Conservation (phyloP, 2,113 vertebrate genomes). For the Zosterops lateralis region DNA sequence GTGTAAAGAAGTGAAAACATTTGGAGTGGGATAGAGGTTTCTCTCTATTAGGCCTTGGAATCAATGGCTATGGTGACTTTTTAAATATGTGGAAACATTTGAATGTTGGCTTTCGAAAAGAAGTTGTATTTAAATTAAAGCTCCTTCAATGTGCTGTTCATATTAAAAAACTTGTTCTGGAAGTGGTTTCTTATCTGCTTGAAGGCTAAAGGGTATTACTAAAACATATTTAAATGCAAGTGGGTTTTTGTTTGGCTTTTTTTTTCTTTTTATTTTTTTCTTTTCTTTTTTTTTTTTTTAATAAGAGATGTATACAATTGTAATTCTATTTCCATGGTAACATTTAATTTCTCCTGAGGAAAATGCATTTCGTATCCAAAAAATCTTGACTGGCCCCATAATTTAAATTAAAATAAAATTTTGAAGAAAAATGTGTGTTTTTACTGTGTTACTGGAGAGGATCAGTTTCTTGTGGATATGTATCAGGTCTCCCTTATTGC, state of each 20-base stretch:
- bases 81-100: slow-evolving; percentile 68
- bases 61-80: slow-evolving; percentile 52
- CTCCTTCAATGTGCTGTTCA: slow-evolving; percentile 64
- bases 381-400: slow-evolving; percentile 85
- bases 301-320: slow-evolving; percentile 70
- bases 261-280: neutral
- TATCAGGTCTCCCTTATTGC: neutral
- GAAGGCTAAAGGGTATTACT: slow-evolving; percentile 67
- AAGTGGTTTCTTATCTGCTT: slow-evolving; percentile 70
- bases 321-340: slow-evolving; percentile 65
- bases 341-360: slow-evolving; percentile 72
- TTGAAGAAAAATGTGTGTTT: slow-evolving; percentile 79
- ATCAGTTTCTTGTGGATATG: neutral
- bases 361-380: slow-evolving; percentile 79
- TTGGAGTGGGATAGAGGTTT: neutral
- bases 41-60: slow-evolving; percentile 29
- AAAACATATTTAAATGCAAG: slow-evolving; percentile 68
- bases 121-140: slow-evolving; percentile 71
- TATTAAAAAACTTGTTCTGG: slow-evolving; percentile 66
- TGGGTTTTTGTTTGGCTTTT: neutral
- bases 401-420: slow-evolving; percentile 86
- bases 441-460: slow-evolving; percentile 1
- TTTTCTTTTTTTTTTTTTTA: neutral
- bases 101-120: slow-evolving; percentile 55
- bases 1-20: slow-evolving; percentile 33